Base-by-base conservation (phyloP, 2,113 vertebrate genomes). In the Cathartes aura region DNA sequence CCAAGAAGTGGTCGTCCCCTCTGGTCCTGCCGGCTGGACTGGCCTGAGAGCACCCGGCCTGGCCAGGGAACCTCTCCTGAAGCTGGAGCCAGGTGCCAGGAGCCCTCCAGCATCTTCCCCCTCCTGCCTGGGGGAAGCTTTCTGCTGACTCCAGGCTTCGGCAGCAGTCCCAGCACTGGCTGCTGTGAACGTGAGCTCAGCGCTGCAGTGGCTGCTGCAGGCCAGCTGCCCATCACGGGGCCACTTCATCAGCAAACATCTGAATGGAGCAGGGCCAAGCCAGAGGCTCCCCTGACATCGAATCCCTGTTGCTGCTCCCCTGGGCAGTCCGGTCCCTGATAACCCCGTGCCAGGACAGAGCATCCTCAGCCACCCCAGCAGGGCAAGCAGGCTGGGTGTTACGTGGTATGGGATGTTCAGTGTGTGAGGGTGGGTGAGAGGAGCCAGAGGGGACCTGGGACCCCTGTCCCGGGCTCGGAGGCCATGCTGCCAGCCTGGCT, bases 291-390 rank as follows among this genome's bases (percentile, higher is more conserved):
- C 5, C 20, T 26, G 85, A 8, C 13, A 20, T 15, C 4, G 0
- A 29, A 72, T 45, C n/a, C 15, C 48, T 20, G 56, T 30, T 8
- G 9, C 66, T 83, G 36, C 38, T 63, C 11, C 47, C 18, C 53
- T 10, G n/a, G 38, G 70, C 20, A 23, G 21, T 26, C 26, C 3
- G 1, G 32, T 60, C 47, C 34, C 42, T 0, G 0, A 1, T 50
- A 78, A 56, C 17, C 22, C 30, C 1, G 0, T 47, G 47, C 29
- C 27, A 40, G 68, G 23, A 10, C 2, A 8, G 34, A 40, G n/a
- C 73, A 72, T n/a, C 67, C 68, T 53, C 68, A 29, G 67, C 42
- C 56, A 58, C 19, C 17, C 24, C 56, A 42, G 8, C 30, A 59
- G 30, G 86, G 23, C 52, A 36, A 18, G 75, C 43, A 62, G 67